These are phyloP conservation scores for Orchesella cincta DNA, from an alignment of 1,140 invertebrate genomes.

Conservation along the genomic window DNA sequence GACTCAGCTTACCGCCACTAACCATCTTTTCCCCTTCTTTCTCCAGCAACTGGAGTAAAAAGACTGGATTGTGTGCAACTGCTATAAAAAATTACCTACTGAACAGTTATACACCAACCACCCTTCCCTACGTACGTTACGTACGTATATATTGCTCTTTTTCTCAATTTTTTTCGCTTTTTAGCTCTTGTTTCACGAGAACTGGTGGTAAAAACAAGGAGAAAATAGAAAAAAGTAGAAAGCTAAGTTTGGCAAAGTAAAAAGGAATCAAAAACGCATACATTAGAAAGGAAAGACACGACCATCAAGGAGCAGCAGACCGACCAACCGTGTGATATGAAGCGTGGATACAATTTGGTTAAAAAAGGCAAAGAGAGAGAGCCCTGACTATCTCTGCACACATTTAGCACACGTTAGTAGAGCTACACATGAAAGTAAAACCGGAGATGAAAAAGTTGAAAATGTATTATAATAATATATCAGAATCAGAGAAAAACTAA, in stretches of 20 bases:
- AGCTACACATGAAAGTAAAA: background rate
- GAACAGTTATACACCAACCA: background rate
- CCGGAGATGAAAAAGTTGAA: background rate
- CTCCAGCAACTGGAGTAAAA: background rate
- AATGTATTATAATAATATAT: background rate
- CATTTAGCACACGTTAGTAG: background rate
- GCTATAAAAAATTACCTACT: background rate
- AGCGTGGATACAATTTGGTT: conserved; percentile 4
- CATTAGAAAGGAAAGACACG: conserved; percentile 3
- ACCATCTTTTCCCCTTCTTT: background rate
- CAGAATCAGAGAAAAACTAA: no score
- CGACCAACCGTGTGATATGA: background rate
- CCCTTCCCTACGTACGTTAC: background rate
- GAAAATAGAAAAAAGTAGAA: background rate
- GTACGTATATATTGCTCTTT: background rate
- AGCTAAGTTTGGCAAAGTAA: background rate
- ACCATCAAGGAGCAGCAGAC: background rate
- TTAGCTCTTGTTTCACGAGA: no score
- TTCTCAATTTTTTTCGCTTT: no score
- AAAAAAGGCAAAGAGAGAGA: background rate
- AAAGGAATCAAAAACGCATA: conserved; percentile 13
- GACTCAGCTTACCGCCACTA: background rate
- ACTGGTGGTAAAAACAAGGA: background rate
- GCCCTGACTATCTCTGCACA: background rate
- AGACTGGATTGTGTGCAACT: no score